Evolutionary conservation across 2,797 vertebrate genomes (phyloP), one percentile per base, ranked within the genome.

Genomic region (Nasua narica): DNA sequence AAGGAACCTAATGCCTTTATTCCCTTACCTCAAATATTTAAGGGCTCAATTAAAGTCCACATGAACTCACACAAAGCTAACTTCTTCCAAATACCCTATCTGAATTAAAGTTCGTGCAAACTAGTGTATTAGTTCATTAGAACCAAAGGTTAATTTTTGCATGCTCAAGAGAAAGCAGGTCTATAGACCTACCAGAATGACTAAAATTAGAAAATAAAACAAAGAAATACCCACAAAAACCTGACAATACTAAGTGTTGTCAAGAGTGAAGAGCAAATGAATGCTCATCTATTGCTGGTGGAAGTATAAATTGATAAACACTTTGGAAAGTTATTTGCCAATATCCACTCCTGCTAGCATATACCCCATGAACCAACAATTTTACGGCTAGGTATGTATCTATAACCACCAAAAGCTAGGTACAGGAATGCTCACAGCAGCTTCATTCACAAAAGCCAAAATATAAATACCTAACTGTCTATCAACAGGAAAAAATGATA

Each of bases 31-130:
- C n/a, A 94, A 81, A 90, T 54, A 87, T 52, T 60, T 84, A 79
- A 84, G 72, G 83, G n/a, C 46, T 94, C 92, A 85, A 58, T 74
- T 87, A 87, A 94, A 85, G 40, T 78, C 9, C 48, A 95, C 21
- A 62, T 32, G 21, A 93, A 83, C 8, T 83, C 48, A 62, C 19
- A 40, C 13, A 87, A 87, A 90, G 11, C n/a, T 72, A 91, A 76
- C 32, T 78, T 74, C 7, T 92, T 96, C 60, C 35, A 86, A 82
- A 85, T 88, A 76, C 6, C 14, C 56, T 25, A 52, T 21, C 5
- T 83, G 86, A 77, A 83, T 52, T 83, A 78, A 90, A 58, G 37
- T 35, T 72, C 54, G 11, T 95, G 5, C 15, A 91, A 70, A 67
- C 78, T 46, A 94, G 58, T 67, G 15, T 91, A 79, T 89, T 35